These are phyloP conservation scores for Thaumatotibia leucotreta DNA, from an alignment of 1,140 invertebrate genomes.

Conservation along the genomic window DNA sequence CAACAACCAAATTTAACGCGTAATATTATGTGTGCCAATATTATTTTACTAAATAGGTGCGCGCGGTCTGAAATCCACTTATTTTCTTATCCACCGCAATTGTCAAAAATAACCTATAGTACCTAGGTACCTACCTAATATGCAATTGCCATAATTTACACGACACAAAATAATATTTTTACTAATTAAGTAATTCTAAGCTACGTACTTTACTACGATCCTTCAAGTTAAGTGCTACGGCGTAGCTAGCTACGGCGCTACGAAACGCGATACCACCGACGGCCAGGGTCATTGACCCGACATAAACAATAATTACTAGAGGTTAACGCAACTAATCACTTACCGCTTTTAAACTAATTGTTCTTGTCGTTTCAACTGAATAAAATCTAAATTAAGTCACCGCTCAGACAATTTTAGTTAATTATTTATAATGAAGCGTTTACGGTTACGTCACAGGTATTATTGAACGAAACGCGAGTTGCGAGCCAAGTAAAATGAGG, in stretches of 20 bases:
- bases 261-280: background rate
- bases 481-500: conserved; percentile 7
- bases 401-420: conserved; percentile 1
- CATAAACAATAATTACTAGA: background rate
- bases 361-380: background rate
- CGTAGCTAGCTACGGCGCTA: conserved; percentile 2
- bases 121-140: too few relatives aligned
- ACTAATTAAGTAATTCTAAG: background rate
- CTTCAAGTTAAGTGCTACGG: background rate
- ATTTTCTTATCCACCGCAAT: too few relatives aligned
- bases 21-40: too few relatives aligned
- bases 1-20: too few relatives aligned
- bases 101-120: too few relatives aligned
- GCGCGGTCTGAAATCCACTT: too few relatives aligned
- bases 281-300: background rate
- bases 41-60: too few relatives aligned
- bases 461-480: background rate
- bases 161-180: background rate
- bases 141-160: too few relatives aligned
- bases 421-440: background rate
- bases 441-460: background rate
- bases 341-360: background rate
- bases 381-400: background rate
- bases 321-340: background rate
- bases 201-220: background rate